Evolutionary conservation across 1,140 invertebrate genomes (phyloP).

Genomic region (Zaprionus ornatus): DNA sequence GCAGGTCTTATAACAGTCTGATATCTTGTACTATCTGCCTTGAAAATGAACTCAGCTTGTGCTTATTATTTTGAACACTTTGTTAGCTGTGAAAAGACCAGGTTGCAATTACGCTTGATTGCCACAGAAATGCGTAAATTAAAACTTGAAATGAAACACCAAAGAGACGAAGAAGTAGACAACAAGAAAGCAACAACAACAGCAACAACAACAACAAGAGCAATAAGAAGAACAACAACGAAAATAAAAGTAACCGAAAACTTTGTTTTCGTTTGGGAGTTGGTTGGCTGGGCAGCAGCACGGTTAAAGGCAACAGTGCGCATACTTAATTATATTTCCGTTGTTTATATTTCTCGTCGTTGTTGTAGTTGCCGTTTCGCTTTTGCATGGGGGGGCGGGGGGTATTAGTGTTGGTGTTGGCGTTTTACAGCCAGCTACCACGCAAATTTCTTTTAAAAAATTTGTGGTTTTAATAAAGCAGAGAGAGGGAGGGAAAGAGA

Average conservation of each 20-base stretch:
- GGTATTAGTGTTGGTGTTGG: slow-evolving; percentile 1
- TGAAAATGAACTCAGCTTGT: slow-evolving; percentile 10
- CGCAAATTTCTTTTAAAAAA: slow-evolving; percentile 50
- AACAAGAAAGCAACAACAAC: slow-evolving; percentile 1
- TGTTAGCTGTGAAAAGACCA: slow-evolving; percentile 22
- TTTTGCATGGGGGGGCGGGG: background rate
- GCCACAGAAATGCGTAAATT: slow-evolving; percentile 68
- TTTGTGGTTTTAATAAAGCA: slow-evolving; percentile 62
- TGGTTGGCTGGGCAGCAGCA: slow-evolving; percentile 6
- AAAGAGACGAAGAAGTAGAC: slow-evolving; percentile 16
- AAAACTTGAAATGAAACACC: slow-evolving; percentile 56
- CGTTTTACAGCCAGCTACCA: slow-evolving; percentile 24
- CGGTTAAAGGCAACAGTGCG: slow-evolving; percentile 66
- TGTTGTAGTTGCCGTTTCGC: slow-evolving; percentile 18
- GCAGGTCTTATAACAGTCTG: no score
- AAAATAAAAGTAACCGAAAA: slow-evolving; percentile 49
- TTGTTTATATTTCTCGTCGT: slow-evolving; percentile 56
- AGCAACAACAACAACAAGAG: slow-evolving; percentile 6
- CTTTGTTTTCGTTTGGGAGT: slow-evolving; percentile 28
- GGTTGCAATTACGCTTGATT: slow-evolving; percentile 71
- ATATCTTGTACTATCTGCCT: no score
- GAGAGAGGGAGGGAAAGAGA: background rate
- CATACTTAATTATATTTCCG: slow-evolving; percentile 76
- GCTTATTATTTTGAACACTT: background rate
- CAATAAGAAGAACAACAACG: slow-evolving; percentile 13